These are phyloP conservation scores for Hypanus sabinus DNA, from an alignment of 2,113 vertebrate species.

Conservation along the genomic window DNA sequence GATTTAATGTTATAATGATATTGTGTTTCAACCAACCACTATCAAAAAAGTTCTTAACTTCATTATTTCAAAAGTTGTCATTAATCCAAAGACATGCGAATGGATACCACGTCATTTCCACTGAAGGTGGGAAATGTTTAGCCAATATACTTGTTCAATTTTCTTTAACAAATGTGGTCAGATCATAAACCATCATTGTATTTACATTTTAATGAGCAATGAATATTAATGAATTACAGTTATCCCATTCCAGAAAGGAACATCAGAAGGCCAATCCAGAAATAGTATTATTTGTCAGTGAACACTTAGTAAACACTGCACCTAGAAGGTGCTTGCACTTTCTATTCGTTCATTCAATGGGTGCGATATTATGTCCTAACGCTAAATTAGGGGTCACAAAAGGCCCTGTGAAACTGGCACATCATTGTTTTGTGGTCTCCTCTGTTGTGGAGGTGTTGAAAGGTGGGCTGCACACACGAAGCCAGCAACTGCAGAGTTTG, in stretches of 20 bases:
- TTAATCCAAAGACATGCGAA: background rate
- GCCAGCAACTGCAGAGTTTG: too few species aligned
- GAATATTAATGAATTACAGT: slow-evolving; percentile 26
- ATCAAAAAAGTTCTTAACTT: background rate
- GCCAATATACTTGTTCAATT: background rate
- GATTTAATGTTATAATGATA: background rate
- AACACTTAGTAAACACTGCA: background rate
- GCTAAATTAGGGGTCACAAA: too few species aligned
- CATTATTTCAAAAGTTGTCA: slow-evolving; percentile 24
- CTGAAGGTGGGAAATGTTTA: background rate
- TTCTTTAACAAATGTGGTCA: slow-evolving; percentile 13
- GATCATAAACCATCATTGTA: background rate
- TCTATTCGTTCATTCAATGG: too few species aligned
- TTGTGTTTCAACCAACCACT: background rate
- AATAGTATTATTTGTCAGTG: too few species aligned
- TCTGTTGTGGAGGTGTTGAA: too few species aligned
- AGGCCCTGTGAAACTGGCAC: too few species aligned
- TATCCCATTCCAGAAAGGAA: background rate
- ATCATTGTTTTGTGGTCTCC: too few species aligned
- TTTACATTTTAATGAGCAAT: slow-evolving; percentile 20
- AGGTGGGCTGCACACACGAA: too few species aligned
- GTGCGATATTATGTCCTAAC: too few species aligned
- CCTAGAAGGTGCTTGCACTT: too few species aligned
- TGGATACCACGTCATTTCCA: background rate
- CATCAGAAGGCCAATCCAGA: background rate